Conservation (phyloP, 2,797 vertebrate species). For the Strix occidentalis region DNA sequence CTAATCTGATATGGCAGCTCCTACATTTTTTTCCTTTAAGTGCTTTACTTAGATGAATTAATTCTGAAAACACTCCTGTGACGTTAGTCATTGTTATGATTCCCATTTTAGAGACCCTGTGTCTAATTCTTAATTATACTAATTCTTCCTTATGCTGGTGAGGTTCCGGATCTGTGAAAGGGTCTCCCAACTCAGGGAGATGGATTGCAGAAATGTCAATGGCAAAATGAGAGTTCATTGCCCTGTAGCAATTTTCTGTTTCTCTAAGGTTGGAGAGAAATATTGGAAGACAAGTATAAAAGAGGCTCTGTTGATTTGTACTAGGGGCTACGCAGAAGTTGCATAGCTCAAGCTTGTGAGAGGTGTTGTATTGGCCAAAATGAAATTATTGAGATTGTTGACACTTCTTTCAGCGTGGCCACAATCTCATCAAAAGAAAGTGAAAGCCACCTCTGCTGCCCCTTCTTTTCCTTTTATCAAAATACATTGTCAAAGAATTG, state of each 20-base stretch:
- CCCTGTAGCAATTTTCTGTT: slow-evolving; percentile 45
- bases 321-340: not conserved
- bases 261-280: slow-evolving; percentile 18
- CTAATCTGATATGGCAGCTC: slow-evolving; percentile 44
- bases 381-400: not conserved
- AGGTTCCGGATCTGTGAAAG: slow-evolving; percentile 23
- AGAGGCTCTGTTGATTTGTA: slow-evolving; percentile 33
- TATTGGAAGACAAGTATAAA: not conserved
- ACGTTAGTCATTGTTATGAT: slow-evolving; percentile 61
- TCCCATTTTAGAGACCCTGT: slow-evolving; percentile 66
- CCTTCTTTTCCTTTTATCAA: not conserved
- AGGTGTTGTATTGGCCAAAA: not conserved
- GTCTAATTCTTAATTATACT: slow-evolving; percentile 66
- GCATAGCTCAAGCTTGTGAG: not conserved
- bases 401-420: not conserved
- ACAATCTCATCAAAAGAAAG: not conserved
- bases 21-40: slow-evolving; percentile 51
- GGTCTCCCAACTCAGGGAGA: slow-evolving; percentile 53
- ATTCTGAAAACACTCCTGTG: slow-evolving; percentile 63
- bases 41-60: slow-evolving; percentile 59
- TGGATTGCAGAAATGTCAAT: slow-evolving; percentile 46
- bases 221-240: slow-evolving; percentile 56
- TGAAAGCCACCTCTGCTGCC: not conserved
- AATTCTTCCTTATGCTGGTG: slow-evolving; percentile 45
- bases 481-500: not conserved